Percentiles rank a stretch among this genome's conserved stretches.
Conservation (phyloP, 2,113 vertebrate genomes). For the Microtus montanus region DNA sequence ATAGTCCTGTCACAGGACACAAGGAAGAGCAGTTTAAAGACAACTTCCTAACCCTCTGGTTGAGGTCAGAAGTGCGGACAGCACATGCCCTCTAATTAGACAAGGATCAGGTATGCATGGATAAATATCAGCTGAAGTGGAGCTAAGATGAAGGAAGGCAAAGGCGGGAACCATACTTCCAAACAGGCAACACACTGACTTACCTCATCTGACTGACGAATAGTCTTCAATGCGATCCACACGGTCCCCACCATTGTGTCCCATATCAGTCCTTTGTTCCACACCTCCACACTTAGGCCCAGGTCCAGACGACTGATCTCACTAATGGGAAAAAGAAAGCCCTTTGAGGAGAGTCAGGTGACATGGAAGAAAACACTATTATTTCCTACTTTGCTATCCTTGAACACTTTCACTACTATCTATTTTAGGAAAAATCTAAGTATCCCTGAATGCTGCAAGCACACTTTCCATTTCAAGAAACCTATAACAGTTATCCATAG, state of each 20-base stretch:
- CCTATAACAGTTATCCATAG: neutral
- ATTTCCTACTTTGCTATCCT: constrained; percentile 18
- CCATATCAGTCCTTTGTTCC: constrained; percentile 99
- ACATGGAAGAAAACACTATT: neutral
- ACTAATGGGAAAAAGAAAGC: constrained; percentile 83
- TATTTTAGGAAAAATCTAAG: constrained; percentile 48
- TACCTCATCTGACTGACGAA: constrained; percentile 96
- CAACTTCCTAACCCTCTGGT: neutral
- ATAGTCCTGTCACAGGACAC: neutral
- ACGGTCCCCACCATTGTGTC: constrained; percentile 97
- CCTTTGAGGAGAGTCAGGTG: constrained; percentile 62
- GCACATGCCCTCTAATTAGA: neutral
- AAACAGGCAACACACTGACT: constrained; percentile 45
- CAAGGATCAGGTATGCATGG: neutral
- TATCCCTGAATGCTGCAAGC: neutral
- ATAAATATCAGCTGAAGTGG: neutral
- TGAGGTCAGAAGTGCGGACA: neutral
- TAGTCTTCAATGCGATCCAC: constrained; percentile 94
- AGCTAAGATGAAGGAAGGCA: neutral
- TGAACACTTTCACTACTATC: neutral
- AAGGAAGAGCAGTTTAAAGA: constrained; percentile 1
- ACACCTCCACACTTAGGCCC: constrained; percentile 97
- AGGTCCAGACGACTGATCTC: constrained; percentile 97
- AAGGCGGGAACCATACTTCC: neutral
- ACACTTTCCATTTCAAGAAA: constrained; percentile 50